A percentile compares a stretch with the other conserved stretches of the same genome.
These are phyloP conservation scores for Lacanobia wlatinum DNA, from an alignment of 2,888 invertebrate genomes.

Conservation along the genomic window DNA sequence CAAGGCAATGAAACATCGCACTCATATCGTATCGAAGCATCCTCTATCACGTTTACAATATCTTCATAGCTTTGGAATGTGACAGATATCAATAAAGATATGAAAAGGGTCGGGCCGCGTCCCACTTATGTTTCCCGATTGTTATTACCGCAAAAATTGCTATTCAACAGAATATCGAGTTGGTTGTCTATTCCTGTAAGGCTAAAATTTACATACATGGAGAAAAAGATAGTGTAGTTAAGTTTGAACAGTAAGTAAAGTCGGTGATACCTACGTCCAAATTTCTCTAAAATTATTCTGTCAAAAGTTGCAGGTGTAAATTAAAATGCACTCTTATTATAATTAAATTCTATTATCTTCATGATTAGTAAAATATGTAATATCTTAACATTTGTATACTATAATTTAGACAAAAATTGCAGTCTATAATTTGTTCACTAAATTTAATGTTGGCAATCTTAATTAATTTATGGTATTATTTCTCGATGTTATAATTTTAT, in stretches of 20 bases:
- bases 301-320: no score
- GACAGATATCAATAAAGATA: slow-evolving; percentile 81
- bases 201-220: slow-evolving; percentile 72
- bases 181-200: slow-evolving; percentile 73
- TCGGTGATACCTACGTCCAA: neutral
- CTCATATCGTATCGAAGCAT: slow-evolving; percentile 60
- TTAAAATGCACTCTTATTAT: no score
- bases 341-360: no score
- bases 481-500: neutral
- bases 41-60: slow-evolving; percentile 69
- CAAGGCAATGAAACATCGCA: slow-evolving; percentile 54
- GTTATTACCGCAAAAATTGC: slow-evolving; percentile 85
- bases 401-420: no score
- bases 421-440: no score
- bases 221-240: slow-evolving; percentile 39
- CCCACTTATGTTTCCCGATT: slow-evolving; percentile 83
- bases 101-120: slow-evolving; percentile 78
- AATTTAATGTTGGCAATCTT: no score
- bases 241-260: slow-evolving; percentile 44
- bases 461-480: no score
- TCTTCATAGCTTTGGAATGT: slow-evolving; percentile 72
- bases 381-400: no score
- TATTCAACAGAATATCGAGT: slow-evolving; percentile 81
- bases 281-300: no score
- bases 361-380: no score